phyloP scores from a whole-genome alignment of 2,888 invertebrate species.

The Polia nebulosa region DNA sequence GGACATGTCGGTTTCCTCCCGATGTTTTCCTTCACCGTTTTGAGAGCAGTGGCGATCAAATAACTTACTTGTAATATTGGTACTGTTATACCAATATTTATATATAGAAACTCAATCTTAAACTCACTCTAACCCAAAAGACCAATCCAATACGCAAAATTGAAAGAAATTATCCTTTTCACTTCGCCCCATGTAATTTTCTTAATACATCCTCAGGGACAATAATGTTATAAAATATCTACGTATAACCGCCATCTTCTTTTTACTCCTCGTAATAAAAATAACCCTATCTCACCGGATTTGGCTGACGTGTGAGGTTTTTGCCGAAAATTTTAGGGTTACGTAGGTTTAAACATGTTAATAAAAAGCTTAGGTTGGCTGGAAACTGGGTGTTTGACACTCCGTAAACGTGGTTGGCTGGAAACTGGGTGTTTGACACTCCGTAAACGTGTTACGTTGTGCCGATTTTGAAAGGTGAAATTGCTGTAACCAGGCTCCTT shows the following conservation, averaged over 20 bases:
- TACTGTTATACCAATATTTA: neutral
- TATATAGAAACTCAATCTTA: slow-evolving; percentile 4
- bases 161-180: slow-evolving; percentile 59
- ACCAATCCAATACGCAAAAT: slow-evolving; percentile 37
- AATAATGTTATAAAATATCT: slow-evolving; percentile 64
- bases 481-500: no score
- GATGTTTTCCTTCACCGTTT: no score
- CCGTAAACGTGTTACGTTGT: slow-evolving; percentile 2
- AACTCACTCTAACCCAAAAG: slow-evolving; percentile 32
- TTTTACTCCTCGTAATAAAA: slow-evolving; percentile 66
- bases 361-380: slow-evolving; percentile 40
- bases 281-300: slow-evolving; percentile 67
- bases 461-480: no score
- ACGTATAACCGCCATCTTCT: slow-evolving; percentile 53
- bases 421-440: no score
- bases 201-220: slow-evolving; percentile 59
- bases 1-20: no score
- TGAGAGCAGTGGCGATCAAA: no score
- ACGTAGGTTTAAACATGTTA: slow-evolving; percentile 41
- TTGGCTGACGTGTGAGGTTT: slow-evolving; percentile 60
- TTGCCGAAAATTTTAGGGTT: slow-evolving; percentile 54
- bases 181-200: slow-evolving; percentile 58
- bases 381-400: neutral
- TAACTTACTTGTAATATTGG: no score
- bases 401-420: neutral